Evolutionary conservation across 37 sponge, comb jelly and placozoan species (phyloP).

Genomic region (Bolinopsis microptera): DNA sequence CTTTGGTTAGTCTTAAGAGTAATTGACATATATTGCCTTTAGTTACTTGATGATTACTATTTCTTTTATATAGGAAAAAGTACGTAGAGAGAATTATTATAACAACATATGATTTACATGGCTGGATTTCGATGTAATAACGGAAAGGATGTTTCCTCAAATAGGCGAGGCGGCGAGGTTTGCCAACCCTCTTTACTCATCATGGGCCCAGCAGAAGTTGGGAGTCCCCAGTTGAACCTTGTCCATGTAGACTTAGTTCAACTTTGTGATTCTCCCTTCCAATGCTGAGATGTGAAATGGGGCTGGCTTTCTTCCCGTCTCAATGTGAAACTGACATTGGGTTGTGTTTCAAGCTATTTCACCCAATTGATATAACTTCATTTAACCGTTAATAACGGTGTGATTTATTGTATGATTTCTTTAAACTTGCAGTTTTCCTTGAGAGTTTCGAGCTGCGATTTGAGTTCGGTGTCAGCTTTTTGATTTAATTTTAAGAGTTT

Average conservation of each 20-base stretch:
- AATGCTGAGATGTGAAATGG: conserved; percentile 6
- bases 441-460: neutral
- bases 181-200: conserved; percentile 36
- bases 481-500: neutral
- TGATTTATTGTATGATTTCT: conserved; percentile 8
- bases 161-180: neutral
- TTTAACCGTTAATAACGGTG: neutral
- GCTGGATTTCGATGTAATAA: conserved; percentile 13
- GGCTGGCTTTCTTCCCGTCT: conserved; percentile 37
- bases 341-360: neutral
- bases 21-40: neutral
- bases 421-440: neutral
- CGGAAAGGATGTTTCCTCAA: neutral
- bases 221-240: conserved; percentile 7
- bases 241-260: conserved; percentile 26
- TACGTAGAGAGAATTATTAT: neutral
- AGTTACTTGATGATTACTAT: neutral
- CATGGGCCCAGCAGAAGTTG: conserved; percentile 51
- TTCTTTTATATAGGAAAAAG: conserved; percentile 11
- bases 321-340: neutral
- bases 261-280: conserved; percentile 1
- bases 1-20: conserved; percentile 16
- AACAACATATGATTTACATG: conserved; percentile 41
- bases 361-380: neutral
- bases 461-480: neutral